phyloP scores from a whole-genome alignment of 2,113 vertebrate species.

The Sorex araneus region DNA sequence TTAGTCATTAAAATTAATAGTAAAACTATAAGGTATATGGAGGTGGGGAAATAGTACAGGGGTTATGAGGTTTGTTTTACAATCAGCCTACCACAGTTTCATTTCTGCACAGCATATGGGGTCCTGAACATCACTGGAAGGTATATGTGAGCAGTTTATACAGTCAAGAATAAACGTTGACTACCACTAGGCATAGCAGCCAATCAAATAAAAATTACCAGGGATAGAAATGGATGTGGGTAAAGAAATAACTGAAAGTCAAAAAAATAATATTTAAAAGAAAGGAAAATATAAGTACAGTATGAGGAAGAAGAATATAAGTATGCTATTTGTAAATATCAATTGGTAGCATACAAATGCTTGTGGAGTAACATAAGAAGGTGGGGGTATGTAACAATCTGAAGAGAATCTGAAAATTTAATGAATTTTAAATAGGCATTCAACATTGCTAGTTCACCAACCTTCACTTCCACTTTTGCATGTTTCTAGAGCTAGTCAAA shows the following conservation, averaged over 20 bases:
- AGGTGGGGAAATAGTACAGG: no score
- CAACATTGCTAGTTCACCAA: neutral
- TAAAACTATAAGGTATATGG: no score
- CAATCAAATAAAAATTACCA: neutral
- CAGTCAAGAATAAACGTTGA: no score
- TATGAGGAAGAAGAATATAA: neutral
- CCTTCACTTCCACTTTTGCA: conserved; percentile 2
- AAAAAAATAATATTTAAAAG: conserved; percentile 3
- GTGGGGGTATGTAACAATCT: neutral
- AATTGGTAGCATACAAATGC: neutral
- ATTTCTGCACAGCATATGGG: no score
- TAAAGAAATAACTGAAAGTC: neutral
- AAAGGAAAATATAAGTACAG: neutral
- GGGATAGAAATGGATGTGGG: neutral
- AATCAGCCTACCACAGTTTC: no score
- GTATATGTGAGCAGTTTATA: no score
- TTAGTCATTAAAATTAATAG: no score
- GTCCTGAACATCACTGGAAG: no score
- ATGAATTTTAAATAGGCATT: neutral
- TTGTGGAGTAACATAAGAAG: neutral
- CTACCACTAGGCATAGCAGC: no score
- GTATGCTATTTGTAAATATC: neutral
- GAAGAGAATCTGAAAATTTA: neutral
- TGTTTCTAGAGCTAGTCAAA: neutral
- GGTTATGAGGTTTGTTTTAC: no score